These are phyloP conservation scores for Corydoras sp. DNA, from an alignment of 2,113 vertebrate genomes.

Conservation along the genomic window DNA sequence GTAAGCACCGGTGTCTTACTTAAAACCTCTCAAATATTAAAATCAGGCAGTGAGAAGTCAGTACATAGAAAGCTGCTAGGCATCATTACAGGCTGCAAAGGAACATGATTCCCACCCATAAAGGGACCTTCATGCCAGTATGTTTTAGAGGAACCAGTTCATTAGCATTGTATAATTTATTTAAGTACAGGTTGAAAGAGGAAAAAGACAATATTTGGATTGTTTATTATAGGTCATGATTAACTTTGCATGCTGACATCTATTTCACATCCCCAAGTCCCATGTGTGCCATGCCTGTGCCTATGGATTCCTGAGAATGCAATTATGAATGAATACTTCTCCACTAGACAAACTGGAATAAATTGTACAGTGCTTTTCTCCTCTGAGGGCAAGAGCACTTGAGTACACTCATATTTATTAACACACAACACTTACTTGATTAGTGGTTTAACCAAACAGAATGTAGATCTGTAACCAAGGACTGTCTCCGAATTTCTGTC, in stretches of 20 bases:
- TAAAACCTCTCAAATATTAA: too few species aligned
- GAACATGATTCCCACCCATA: too few species aligned
- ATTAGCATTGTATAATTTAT: conserved; percentile 9
- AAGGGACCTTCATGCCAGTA: too few species aligned
- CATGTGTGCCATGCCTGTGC: conserved; percentile 1
- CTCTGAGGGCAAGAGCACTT: not conserved
- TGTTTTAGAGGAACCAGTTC: too few species aligned
- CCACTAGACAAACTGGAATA: not conserved
- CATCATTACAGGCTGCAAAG: too few species aligned
- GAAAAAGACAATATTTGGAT: conserved; percentile 12
- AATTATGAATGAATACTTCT: conserved; percentile 6
- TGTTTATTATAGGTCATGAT: conserved; percentile 14
- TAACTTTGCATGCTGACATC: conserved; percentile 22
- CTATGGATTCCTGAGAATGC: conserved; percentile 16
- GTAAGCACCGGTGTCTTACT: too few species aligned
- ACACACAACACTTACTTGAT: not conserved
- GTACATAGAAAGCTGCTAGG: too few species aligned
- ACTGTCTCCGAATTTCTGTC: too few species aligned
- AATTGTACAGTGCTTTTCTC: not conserved
- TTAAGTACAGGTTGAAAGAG: not conserved
- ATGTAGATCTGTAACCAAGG: too few species aligned
- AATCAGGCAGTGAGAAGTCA: too few species aligned
- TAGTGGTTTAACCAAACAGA: not conserved
- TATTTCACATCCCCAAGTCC: conserved; percentile 6
- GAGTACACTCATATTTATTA: conserved; percentile 3